These are phyloP conservation scores for Torymus tubicola DNA, from an alignment of 2,888 invertebrate genomes.

Conservation along the genomic window DNA sequence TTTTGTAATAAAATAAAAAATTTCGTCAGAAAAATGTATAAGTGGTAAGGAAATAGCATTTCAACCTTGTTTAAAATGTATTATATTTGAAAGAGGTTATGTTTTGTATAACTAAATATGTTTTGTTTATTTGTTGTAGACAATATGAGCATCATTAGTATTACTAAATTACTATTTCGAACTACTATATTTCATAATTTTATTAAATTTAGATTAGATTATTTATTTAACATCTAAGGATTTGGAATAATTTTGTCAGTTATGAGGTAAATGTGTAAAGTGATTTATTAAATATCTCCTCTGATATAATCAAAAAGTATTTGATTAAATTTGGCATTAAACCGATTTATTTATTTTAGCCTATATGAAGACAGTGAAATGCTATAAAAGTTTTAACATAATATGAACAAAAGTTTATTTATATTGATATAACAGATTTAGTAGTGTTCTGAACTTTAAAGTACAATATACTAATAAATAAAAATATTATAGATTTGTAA, in stretches of 20 bases:
- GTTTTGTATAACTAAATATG: slow-evolving; percentile 40
- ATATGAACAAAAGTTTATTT: neutral
- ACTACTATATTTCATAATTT: neutral
- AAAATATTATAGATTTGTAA: neutral
- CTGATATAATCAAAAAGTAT: too few relatives aligned
- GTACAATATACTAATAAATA: slow-evolving; percentile 4
- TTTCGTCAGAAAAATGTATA: neutral
- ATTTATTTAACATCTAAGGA: neutral
- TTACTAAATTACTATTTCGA: slow-evolving; percentile 5
- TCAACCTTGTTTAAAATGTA: slow-evolving; percentile 1
- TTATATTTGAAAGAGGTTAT: slow-evolving; percentile 35
- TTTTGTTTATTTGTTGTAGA: slow-evolving; percentile 41
- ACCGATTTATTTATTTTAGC: neutral
- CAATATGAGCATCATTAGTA: slow-evolving; percentile 17
- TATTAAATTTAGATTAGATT: neutral
- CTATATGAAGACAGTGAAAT: neutral
- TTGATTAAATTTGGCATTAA: neutral
- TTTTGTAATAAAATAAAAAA: neutral
- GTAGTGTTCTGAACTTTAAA: slow-evolving; percentile 9
- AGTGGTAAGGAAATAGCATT: slow-evolving; percentile 1
- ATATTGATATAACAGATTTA: neutral
- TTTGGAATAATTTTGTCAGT: neutral
- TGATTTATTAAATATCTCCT: neutral
- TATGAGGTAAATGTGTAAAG: slow-evolving; percentile 16
- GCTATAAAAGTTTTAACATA: too few relatives aligned